These are phyloP conservation scores for Seira sanloemensis DNA, from an alignment of 2,888 invertebrate genomes.

Conservation along the genomic window DNA sequence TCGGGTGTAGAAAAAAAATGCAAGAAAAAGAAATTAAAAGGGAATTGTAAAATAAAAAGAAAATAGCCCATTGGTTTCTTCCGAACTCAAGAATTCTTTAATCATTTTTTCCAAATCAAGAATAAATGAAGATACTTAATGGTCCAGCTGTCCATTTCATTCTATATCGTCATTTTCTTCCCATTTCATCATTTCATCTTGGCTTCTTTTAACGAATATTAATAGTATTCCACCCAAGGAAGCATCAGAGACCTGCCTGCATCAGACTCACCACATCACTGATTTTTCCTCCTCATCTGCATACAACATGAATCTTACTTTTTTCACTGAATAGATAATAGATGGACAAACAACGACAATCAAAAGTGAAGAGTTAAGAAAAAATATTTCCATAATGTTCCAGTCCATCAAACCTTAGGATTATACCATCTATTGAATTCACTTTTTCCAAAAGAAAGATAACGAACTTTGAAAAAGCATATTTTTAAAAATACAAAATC, in stretches of 20 bases:
- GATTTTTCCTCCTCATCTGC: conserved; percentile 24
- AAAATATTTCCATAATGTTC: conserved; percentile 56
- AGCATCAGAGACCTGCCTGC: conserved; percentile 30
- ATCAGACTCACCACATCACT: conserved; percentile 24
- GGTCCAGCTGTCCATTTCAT: neutral
- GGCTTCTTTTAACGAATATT: conserved; percentile 43
- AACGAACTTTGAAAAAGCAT: conserved; percentile 44
- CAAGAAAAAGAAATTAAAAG: conserved; percentile 3
- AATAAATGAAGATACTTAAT: conserved; percentile 22
- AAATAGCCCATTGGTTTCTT: conserved; percentile 39
- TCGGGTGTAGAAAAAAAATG: conserved; percentile 22
- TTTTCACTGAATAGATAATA: neutral
- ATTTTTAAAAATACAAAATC: conserved; percentile 51
- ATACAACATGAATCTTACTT: neutral
- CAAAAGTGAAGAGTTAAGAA: conserved; percentile 53
- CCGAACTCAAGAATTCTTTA: conserved; percentile 5
- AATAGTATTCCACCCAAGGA: conserved; percentile 47
- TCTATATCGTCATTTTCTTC: conserved; percentile 18
- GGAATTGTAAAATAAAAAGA: conserved; percentile 20
- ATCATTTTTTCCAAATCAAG: neutral
- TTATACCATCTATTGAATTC: neutral
- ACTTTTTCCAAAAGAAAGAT: conserved; percentile 46
- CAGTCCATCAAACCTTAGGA: conserved; percentile 46
- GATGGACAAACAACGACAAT: conserved; percentile 52
- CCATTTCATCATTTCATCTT: neutral